phyloP scores from a whole-genome alignment of 2,888 invertebrate genomes.

The Pherbina coryleti region DNA sequence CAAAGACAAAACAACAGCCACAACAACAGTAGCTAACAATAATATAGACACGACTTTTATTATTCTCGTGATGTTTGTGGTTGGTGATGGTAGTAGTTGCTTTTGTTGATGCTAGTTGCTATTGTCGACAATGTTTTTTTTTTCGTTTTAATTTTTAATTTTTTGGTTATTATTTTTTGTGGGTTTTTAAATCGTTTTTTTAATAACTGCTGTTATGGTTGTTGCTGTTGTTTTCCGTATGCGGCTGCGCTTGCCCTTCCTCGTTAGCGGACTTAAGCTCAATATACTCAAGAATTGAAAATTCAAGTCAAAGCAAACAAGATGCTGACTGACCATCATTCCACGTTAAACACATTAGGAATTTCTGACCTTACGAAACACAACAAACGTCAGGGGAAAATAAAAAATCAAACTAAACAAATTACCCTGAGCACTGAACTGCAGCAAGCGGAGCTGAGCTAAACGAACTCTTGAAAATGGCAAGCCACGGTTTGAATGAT shows the following conservation, averaged over 20 bases:
- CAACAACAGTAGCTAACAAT: too few relatives aligned
- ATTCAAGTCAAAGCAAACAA: slow-evolving; percentile 44
- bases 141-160: background rate
- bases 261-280: slow-evolving; percentile 1
- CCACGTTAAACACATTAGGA: too few relatives aligned
- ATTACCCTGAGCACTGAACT: background rate
- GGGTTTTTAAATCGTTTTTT: background rate
- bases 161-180: background rate
- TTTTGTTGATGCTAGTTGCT: too few relatives aligned
- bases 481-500: background rate
- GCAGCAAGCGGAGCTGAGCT: background rate
- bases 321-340: too few relatives aligned
- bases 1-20: slow-evolving; percentile 33
- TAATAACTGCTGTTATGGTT: background rate
- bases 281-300: too few relatives aligned
- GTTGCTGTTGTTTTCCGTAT: background rate
- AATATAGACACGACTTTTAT: too few relatives aligned
- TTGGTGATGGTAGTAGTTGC: too few relatives aligned
- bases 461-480: background rate
- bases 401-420: background rate
- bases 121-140: background rate
- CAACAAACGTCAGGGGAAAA: background rate
- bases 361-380: slow-evolving; percentile 40
- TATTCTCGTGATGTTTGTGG: too few relatives aligned
- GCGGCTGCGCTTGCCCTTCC: slow-evolving; percentile 20